Conservation (phyloP, 1,140 invertebrate species). For the Drosophila pachea region DNA sequence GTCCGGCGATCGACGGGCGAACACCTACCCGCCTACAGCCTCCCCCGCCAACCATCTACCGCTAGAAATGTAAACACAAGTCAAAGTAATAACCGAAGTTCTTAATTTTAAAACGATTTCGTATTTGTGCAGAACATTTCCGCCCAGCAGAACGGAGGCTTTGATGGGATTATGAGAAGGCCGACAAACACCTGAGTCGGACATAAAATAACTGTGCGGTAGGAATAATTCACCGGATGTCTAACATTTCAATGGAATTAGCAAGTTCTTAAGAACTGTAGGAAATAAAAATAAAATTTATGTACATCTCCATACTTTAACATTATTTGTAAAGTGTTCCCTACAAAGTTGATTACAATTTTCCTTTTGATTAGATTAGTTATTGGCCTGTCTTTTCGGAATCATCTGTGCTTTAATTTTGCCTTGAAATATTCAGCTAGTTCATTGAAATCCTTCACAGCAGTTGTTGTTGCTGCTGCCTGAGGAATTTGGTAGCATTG, state of each 20-base stretch:
- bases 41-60: not conserved
- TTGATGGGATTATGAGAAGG: conserved; percentile 4
- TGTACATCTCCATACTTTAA: too few relatives aligned
- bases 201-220: not conserved
- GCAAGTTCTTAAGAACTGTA: too few relatives aligned
- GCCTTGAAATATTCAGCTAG: not conserved
- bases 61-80: conserved; percentile 51
- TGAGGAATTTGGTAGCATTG: conserved; percentile 6
- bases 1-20: conserved; percentile 31
- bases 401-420: not conserved
- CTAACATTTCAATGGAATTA: too few relatives aligned
- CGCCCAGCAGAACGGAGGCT: not conserved
- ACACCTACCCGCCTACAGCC: not conserved
- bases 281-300: too few relatives aligned
- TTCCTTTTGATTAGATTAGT: too few relatives aligned
- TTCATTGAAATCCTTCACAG: not conserved
- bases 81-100: conserved; percentile 48
- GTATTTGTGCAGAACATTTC: conserved; percentile 39
- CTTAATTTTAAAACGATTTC: conserved; percentile 55
- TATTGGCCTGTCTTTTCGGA: not conserved
- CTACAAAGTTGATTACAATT: too few relatives aligned
- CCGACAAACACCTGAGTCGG: not conserved
- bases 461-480: not conserved
- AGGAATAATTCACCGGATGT: not conserved
- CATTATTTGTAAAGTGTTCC: too few relatives aligned